A percentile compares a stretch with the other conserved stretches of the same genome.
Evolutionary conservation across 2,113 vertebrate species (phyloP).

Genomic region (Pleuronectes platessa): DNA sequence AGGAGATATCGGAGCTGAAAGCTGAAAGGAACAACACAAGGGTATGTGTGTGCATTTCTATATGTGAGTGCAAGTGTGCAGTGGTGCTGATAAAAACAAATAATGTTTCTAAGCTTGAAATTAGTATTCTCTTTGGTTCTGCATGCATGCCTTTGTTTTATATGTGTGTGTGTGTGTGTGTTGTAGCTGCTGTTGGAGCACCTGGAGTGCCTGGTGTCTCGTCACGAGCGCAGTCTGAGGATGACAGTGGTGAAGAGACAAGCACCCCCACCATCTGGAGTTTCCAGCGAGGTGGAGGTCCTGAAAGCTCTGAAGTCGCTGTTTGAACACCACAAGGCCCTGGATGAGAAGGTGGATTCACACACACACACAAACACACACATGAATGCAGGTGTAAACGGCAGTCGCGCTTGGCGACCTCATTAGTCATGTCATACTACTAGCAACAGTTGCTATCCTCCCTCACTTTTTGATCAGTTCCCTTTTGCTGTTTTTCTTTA

Average conservation of each 20-base stretch:
- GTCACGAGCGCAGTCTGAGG: constrained; percentile 94
- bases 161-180: constrained; percentile 31
- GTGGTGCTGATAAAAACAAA: constrained; percentile 39
- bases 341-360: constrained; percentile 93
- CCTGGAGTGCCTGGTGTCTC: constrained; percentile 96
- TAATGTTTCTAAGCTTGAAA: constrained; percentile 36
- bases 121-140: constrained; percentile 57
- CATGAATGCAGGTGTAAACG: not conserved
- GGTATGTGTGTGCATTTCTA: constrained; percentile 75
- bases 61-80: not conserved
- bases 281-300: constrained; percentile 98
- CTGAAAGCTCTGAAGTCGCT: constrained; percentile 96
- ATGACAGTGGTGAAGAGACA: constrained; percentile 99
- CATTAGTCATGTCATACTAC: not conserved
- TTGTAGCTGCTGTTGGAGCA: constrained; percentile 93
- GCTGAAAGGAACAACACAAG: constrained; percentile 97
- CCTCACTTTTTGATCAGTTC: not conserved
- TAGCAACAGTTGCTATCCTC: not conserved
- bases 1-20: constrained; percentile 97
- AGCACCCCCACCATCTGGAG: constrained; percentile 93
- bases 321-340: constrained; percentile 97
- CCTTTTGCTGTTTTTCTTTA: not conserved
- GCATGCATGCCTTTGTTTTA: constrained; percentile 31
- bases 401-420: too few relatives aligned
- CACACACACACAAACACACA: constrained; percentile 13